These are phyloP conservation scores for Drosophila rellima DNA, from an alignment of 2,888 invertebrate genomes.

Conservation along the genomic window DNA sequence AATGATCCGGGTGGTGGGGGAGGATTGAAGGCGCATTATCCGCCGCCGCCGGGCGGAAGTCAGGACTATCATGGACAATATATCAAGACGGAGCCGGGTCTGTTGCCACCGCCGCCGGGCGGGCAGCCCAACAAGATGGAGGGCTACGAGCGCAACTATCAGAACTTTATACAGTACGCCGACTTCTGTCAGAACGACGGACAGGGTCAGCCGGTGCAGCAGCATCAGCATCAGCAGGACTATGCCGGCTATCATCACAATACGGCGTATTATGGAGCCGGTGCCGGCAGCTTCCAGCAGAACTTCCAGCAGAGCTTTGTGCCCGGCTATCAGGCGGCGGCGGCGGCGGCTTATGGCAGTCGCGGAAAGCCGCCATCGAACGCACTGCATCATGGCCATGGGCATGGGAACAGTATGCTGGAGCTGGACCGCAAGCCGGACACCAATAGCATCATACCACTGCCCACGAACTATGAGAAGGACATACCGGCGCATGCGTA, in stretches of 20 bases:
- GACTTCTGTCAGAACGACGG: slow-evolving; percentile 86
- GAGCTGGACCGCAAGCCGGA: slow-evolving; percentile 85
- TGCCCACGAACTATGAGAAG: slow-evolving; percentile 86
- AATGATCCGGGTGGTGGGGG: slow-evolving; percentile 85
- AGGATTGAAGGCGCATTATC: slow-evolving; percentile 71
- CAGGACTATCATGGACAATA: slow-evolving; percentile 83
- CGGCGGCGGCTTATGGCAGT: slow-evolving; percentile 75
- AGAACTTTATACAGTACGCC: slow-evolving; percentile 86
- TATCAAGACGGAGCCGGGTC: slow-evolving; percentile 85
- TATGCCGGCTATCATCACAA: slow-evolving; percentile 82
- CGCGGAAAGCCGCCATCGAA: slow-evolving; percentile 52
- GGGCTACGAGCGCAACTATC: slow-evolving; percentile 86
- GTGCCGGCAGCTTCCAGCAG: slow-evolving; percentile 83
- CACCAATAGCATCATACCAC: slow-evolving; percentile 83
- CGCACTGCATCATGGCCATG: slow-evolving; percentile 56
- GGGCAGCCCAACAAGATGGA: slow-evolving; percentile 85
- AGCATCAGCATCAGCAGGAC: slow-evolving; percentile 79
- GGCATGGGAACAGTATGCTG: slow-evolving; percentile 78
- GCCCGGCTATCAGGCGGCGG: slow-evolving; percentile 84
- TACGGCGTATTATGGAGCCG: slow-evolving; percentile 81
- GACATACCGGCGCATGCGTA: slow-evolving; percentile 86
- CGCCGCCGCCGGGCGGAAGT: slow-evolving; percentile 65
- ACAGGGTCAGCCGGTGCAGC: slow-evolving; percentile 81
- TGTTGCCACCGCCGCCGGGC: slow-evolving; percentile 77
- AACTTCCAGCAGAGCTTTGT: slow-evolving; percentile 85